Percentiles rank a stretch among this genome's conserved stretches.
Evolutionary conservation across 2,888 invertebrate genomes (phyloP).

Genomic region (Tetramorium bicarinatum): DNA sequence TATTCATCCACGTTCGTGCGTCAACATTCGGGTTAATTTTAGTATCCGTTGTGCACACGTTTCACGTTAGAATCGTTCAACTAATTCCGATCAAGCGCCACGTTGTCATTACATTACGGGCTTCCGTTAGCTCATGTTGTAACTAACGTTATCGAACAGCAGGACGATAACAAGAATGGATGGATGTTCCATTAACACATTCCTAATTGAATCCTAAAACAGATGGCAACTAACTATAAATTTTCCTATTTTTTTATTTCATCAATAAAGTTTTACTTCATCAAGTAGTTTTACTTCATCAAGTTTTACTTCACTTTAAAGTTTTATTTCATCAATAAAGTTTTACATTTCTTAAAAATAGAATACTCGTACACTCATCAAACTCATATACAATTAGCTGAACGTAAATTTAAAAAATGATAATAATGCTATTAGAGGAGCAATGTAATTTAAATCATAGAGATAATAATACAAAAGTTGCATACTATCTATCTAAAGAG

Average conservation of each 20-base stretch:
- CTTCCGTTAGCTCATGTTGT: constrained; percentile 7
- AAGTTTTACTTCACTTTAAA: too few species aligned
- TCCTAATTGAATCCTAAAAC: not conserved
- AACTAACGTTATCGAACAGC: constrained; percentile 12
- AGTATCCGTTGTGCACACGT: not conserved
- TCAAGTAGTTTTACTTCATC: too few species aligned
- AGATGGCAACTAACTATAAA: not conserved
- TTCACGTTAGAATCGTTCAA: constrained; percentile 2
- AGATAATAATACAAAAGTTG: not conserved
- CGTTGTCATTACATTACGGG: constrained; percentile 16
- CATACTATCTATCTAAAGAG: not conserved
- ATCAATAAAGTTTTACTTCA: not conserved
- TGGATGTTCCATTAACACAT: constrained; percentile 17
- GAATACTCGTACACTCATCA: not conserved
- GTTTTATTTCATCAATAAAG: not conserved
- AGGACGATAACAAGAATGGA: not conserved
- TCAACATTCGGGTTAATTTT: constrained; percentile 31
- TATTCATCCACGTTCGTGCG: not conserved
- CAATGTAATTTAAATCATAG: not conserved
- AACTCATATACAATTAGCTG: not conserved
- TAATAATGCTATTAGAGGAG: not conserved
- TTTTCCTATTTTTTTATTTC: not conserved
- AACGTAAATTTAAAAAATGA: not conserved
- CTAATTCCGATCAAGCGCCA: not conserved
- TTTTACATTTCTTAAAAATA: not conserved